Evolutionary conservation across 2,113 vertebrate genomes (phyloP).

Genomic region (Collichthys lucidus): DNA sequence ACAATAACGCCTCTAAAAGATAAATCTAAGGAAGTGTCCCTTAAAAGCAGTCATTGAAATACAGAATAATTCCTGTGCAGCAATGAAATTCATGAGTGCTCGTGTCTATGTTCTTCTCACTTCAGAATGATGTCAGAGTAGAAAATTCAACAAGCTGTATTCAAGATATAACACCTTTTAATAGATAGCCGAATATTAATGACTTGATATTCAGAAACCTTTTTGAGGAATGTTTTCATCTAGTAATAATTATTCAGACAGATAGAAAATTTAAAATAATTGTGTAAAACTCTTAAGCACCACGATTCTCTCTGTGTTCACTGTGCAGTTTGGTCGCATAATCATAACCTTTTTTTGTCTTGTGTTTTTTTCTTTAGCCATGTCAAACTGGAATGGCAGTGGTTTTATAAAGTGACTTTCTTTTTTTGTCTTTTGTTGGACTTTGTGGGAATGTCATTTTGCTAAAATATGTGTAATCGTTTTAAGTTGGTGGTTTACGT

Average conservation of each 20-base stretch:
- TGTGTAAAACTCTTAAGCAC: constrained; percentile 5
- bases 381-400: not conserved
- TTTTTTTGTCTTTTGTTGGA: not conserved
- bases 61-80: not conserved
- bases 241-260: not conserved
- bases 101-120: not conserved
- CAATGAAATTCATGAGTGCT: not conserved
- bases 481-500: not conserved
- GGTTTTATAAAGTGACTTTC: not conserved
- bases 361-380: constrained; percentile 5
- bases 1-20: no score
- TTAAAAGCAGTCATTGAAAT: not conserved
- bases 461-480: not conserved
- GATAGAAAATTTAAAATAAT: no score
- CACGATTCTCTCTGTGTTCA: not conserved
- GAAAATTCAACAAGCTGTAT: not conserved
- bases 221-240: not conserved
- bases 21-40: not conserved
- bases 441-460: not conserved
- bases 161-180: no score
- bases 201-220: not conserved
- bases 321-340: constrained; percentile 31
- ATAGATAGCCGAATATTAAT: not conserved
- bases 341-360: constrained; percentile 18
- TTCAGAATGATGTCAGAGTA: not conserved